Base-by-base conservation (phyloP, 2,113 vertebrate genomes). In the Aythya baeri region DNA sequence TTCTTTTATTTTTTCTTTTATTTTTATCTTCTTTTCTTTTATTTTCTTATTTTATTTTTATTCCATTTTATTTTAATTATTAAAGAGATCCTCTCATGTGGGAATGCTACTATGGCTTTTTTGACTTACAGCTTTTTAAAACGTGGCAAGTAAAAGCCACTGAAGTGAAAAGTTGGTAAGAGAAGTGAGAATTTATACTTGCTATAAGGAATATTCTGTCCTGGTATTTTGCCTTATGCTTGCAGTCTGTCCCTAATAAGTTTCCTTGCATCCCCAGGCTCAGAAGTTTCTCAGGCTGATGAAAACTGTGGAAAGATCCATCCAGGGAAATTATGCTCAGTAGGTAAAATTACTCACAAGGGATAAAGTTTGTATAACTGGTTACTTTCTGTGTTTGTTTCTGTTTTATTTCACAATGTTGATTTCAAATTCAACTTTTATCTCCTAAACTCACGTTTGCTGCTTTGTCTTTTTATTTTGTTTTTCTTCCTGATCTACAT, bases 241-340 rank as follows among this genome's bases (percentile, higher is more conserved):
- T 5, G 0, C 9, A 58, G 9, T 3, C 7, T 31, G 81, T 79
- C 11, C 4, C 4, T 31, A 46, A 11, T 1, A 46, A 52, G 46
- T 83, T 81, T 63, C 14, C n/a, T 78, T 66, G 6, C 26, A 31
- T 46, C 5, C 9, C 6, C 16, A 22, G 32, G 9, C 27, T 50
- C 38, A 27, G 25, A 90, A 84, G 36, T 70, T 89, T 75, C 52
- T 62, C 38, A 36, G 15, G 2, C 29, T 46, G 46, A 3, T 54
- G 27, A 80, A 93, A 63, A 67, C 18, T 38, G 49, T 54, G 49
- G 21, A 32, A 87, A 78, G 14, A 67, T 1, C 23, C 32, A 50
- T 17, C 3, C 2, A 0, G 7, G 32, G 17, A 70, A 88, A 43
- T 43, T 29, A 31, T 3, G 7, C 3, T 76, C 71, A 10, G 31